Percentiles rank a stretch among this genome's conserved stretches.
These are phyloP conservation scores for Synanceia verrucosa DNA, from an alignment of 2,797 vertebrate genomes.

Conservation along the genomic window DNA sequence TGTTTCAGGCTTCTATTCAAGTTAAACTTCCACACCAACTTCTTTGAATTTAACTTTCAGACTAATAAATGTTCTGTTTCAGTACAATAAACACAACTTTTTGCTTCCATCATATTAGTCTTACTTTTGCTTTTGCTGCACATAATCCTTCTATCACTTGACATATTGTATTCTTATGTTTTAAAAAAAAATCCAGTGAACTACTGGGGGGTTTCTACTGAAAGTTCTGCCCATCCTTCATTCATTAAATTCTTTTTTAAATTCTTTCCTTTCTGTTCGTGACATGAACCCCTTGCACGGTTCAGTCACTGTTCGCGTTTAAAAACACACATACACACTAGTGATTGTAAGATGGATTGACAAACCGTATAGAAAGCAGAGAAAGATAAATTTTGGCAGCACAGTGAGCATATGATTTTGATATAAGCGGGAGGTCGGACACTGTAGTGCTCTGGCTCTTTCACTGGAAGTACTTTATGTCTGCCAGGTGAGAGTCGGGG, in stretches of 20 bases:
- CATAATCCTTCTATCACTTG: not conserved
- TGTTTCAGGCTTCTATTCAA: not conserved
- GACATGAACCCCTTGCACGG: not conserved
- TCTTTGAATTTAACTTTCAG: not conserved
- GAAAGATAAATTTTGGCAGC: constrained; percentile 5
- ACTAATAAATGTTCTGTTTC: no score
- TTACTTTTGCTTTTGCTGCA: not conserved
- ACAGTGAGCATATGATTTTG: constrained; percentile 45
- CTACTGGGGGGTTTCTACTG: not conserved
- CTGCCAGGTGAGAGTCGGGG: constrained; percentile 16
- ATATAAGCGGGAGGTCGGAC: constrained; percentile 47
- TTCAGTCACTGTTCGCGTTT: not conserved
- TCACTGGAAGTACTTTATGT: constrained; percentile 38
- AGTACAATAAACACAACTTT: not conserved
- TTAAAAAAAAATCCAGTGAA: not conserved
- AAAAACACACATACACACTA: not conserved
- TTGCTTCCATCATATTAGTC: not conserved
- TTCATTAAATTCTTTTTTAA: not conserved
- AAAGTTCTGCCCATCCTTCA: not conserved
- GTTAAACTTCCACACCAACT: not conserved
- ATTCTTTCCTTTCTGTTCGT: not conserved
- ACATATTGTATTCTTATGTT: not conserved
- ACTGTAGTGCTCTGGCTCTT: constrained; percentile 7
- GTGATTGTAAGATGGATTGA: not conserved
- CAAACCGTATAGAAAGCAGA: not conserved